Percentiles rank a stretch among this genome's conserved stretches.
phyloP scores from a whole-genome alignment of 2,113 vertebrate species.

The Candoia aspera region DNA sequence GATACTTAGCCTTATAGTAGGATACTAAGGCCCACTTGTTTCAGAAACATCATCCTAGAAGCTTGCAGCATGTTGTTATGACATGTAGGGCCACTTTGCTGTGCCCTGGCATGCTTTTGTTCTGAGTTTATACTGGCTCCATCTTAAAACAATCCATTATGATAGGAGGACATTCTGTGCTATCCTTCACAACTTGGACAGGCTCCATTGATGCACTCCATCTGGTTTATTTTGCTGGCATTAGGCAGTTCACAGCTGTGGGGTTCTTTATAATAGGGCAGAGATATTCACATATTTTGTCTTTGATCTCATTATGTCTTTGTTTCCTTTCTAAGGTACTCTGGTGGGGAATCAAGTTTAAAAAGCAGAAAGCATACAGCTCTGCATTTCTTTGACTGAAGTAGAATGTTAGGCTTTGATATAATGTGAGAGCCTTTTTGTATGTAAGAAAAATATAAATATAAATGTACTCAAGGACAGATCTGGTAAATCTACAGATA shows the following conservation, averaged over 20 bases:
- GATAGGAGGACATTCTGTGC: conserved; percentile 51
- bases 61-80: not conserved
- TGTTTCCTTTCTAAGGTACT: not conserved
- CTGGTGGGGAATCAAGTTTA: not conserved
- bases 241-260: conserved; percentile 59
- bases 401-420: not conserved
- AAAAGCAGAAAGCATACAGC: not conserved
- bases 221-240: conserved; percentile 69
- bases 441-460: not conserved
- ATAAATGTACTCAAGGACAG: not conserved
- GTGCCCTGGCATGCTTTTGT: conserved; percentile 15
- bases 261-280: conserved; percentile 59
- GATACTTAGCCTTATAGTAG: not conserved
- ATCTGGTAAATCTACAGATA: not conserved
- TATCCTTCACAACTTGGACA: conserved; percentile 61
- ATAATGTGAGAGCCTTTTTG: not conserved
- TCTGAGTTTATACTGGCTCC: conserved; percentile 44
- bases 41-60: not conserved
- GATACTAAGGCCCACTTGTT: not conserved
- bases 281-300: conserved; percentile 49
- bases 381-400: not conserved
- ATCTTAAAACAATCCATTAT: conserved; percentile 63
- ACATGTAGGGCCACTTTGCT: conserved; percentile 20
- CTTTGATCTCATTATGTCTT: conserved; percentile 40
- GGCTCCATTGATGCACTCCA: conserved; percentile 54